A percentile compares a stretch with the other conserved stretches of the same genome.
Evolutionary conservation across 2,113 vertebrate genomes (phyloP).

Genomic region (Scatophagus argus): DNA sequence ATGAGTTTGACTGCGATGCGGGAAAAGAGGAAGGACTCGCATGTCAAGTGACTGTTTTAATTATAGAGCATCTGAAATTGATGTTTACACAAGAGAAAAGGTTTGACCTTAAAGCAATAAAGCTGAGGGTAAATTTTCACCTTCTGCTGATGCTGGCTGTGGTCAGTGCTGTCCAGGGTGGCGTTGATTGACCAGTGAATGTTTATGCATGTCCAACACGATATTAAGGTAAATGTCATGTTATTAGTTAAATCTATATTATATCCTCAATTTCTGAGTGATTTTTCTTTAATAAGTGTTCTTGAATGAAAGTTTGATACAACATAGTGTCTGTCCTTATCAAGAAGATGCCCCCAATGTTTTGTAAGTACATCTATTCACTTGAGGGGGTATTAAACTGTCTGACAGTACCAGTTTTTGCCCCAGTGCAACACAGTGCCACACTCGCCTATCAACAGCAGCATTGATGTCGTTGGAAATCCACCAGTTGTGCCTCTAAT

Average conservation of each 20-base stretch:
- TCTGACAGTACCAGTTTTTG: background rate
- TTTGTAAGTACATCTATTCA: background rate
- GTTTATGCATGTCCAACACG: background rate
- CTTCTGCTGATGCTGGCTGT: background rate
- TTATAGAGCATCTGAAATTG: slow-evolving; percentile 1
- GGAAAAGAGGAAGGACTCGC: background rate
- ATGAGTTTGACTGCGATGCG: background rate
- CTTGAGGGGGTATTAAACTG: background rate
- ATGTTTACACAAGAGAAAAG: background rate
- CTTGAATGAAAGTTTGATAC: background rate
- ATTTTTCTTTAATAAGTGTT: too few relatives aligned
- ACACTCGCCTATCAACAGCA: background rate
- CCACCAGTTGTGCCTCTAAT: slow-evolving; percentile 6
- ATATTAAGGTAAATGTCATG: slow-evolving; percentile 31
- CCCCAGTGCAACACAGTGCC: background rate
- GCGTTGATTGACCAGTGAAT: background rate
- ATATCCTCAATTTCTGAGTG: background rate
- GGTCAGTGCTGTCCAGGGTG: too few relatives aligned
- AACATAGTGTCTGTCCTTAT: background rate
- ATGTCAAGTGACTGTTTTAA: background rate
- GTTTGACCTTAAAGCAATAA: slow-evolving; percentile 2
- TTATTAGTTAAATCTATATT: background rate
- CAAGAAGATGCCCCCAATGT: background rate
- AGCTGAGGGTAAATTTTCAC: background rate
- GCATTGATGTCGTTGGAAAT: slow-evolving; percentile 8